Base-by-base conservation (phyloP, 2,797 vertebrate species). In the Characodon lateralis region DNA sequence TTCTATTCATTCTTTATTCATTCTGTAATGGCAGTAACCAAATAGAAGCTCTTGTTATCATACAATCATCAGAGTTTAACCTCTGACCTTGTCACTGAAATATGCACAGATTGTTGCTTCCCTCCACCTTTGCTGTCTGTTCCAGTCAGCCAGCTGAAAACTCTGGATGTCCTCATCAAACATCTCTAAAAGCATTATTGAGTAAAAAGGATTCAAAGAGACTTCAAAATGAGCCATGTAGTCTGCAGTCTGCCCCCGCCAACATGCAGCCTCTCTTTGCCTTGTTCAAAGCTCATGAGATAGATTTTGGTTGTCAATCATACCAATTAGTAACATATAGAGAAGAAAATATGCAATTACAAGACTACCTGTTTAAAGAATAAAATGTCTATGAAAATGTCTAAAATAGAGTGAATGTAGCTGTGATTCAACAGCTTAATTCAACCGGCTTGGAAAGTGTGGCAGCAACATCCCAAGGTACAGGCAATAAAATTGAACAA, bases 81-180 rank as follows among this genome's bases (percentile, higher is more conserved):
- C 81, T 85, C 73, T 3, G 58, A 61, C 58, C 3, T 63, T 80
- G 74, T 76, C 81, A 79, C 78, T 84, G 77, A 84, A 53, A 51
- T n/a, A 51, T 66, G 50, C 63, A 74, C 68, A 72, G 51, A 77
- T 72, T 0, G 70, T 71, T 73, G 28, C 50, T 50, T 76, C 71
- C 43, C 66, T 86, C 63, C 73, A 58, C 76, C 82, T 83, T 72
- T 70, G 74, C 74, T 70, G 35, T 76, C 73, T 78, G 68, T 78
- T 68, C 61, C 79, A 69, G 81, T 79, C 76, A 79, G 75, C 83
- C 82, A 84, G 71, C 72, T 72, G 76, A 65, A 78, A 69, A 73
- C 50, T 81, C 59, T 16, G 41, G 41, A 66, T 75, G 41, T 41
- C 73, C 72, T 53, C 22, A 77, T 46, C 58, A 74, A 80, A 61